Evolutionary conservation across 2,797 vertebrate genomes (phyloP), one percentile per base, ranked within the genome.

Genomic region (Myoxocephalus aenaeus): DNA sequence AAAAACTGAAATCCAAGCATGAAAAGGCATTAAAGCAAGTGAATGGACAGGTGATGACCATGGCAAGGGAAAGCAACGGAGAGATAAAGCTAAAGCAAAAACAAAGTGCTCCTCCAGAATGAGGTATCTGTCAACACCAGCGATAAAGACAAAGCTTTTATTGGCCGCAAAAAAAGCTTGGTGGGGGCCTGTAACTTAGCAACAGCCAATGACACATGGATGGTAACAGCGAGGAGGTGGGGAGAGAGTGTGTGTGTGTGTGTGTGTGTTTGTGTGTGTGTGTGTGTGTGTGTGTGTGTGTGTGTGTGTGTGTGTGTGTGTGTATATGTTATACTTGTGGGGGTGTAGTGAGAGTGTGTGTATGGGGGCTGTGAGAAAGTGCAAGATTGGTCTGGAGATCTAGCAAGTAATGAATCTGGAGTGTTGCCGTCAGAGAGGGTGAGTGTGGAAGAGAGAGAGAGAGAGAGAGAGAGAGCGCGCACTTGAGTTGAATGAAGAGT

Each of bases 141-240:
- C 15, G 36, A 77, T 70, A 65, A 87, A 80, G 70, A 75, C 85
- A 73, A 79, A 59, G 83, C 75, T 80, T 77, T 77, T 74, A 89
- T 85, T 90, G 89, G 86, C 81, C 63, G 62, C 76, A 77, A 54
- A 63, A 65, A 65, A 66, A 78, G 74, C 76, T 87, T 89, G 84
- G 84, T 90, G 86, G 89, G 87, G 88, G 88, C 90, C 57, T 78
- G 92, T 94, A 92, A 88, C 93, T 90, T 92, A 94, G 93, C 94
- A 94, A 95, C 94, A 81, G 73, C 84, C 87, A 91, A 91, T 92
- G 88, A 89, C 77, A 91, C 81, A 82, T 75, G 73, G 84, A 82
- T 89, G 87, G 86, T 90, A 89, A 88, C 83, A 92, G 90, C 80
- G 86, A 92, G 87, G 88, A 91, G 87, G 92, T 93, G 87, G 92